Base-by-base conservation (phyloP, 2,888 invertebrate species). In the Subacronicta megacephala region DNA sequence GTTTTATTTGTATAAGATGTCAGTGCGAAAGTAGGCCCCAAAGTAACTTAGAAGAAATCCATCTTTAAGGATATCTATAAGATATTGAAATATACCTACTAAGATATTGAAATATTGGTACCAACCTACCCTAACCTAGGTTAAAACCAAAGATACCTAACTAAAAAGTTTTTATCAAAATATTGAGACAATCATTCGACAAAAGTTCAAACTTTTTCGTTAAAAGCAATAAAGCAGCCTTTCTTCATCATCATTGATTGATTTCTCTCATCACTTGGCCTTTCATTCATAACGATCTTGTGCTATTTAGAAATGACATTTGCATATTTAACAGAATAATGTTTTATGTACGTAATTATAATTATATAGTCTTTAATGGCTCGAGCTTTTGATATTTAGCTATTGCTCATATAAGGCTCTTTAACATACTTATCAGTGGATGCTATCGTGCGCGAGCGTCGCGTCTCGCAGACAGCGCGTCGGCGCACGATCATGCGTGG, bases 1-100 rank as follows among this genome's bases (percentile, higher is more conserved):
- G 50, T 60, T 59, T 62, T 75, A 68, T 77, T 75, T 75, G 75
- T 72, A 54, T 68, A 62, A 43, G 53, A 56, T 53, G 52, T 67
- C 60, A 42, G 59, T 57, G 58, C 18, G 49, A 57, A 75, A 62
- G 52, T 57, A 49, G 53, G 45, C 36, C 23, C 36, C 7, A 16
- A 6, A 12, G 10, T 7, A 16, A 13, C n/a, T 29, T n/a, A 12
- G 18, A 10, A 12, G 20, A 7, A 23, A 5, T 5, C 15, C 1
- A 10, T 15, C 4, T 7, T 40, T 7, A 38, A n/a, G n/a, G 20
- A n/a, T 40, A 23, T 15, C 10, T 12, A 15, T 7, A 1, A n/a
- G 31, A 31, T 31, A 31, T 31, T 31, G n/a, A 31, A n/a, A n/a
- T 4, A n/a, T n/a, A n/a, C n/a, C n/a, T n/a, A n/a, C n/a, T n/a